A percentile compares a stretch with the other conserved stretches of the same genome.
Evolutionary conservation across 2,797 vertebrate genomes (phyloP).

Genomic region (Centropyge bicolor): DNA sequence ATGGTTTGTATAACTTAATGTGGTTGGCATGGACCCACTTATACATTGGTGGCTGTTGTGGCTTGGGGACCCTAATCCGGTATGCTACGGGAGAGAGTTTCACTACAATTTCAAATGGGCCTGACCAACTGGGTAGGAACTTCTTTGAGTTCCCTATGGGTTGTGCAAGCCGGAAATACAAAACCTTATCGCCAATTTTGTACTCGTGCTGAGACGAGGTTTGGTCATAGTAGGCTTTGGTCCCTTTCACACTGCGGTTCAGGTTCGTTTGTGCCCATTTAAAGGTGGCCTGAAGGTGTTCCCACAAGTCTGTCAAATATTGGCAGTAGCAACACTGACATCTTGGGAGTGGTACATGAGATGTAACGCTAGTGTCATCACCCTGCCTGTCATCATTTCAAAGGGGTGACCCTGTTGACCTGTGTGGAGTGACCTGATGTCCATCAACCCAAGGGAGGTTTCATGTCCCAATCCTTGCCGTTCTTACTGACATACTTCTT

Average conservation of each 20-base stretch:
- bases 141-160: neutral
- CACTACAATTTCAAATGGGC: too few species aligned
- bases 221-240: neutral
- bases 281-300: neutral
- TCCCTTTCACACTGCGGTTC: neutral
- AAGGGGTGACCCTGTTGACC: neutral
- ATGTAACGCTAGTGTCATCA: neutral
- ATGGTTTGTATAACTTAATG: too few species aligned
- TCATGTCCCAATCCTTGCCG: neutral
- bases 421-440: neutral
- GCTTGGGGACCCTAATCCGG: too few species aligned
- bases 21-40: too few species aligned
- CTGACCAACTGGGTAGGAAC: neutral
- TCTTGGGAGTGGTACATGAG: neutral
- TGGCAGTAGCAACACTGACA: neutral
- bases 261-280: neutral
- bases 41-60: too few species aligned
- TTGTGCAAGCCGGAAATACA: neutral
- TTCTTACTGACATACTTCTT: neutral
- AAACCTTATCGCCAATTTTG: neutral
- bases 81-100: too few species aligned
- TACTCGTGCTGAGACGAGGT: neutral
- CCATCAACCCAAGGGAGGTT: neutral
- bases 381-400: neutral
- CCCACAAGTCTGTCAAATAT: neutral